phyloP scores from a whole-genome alignment of 2,888 invertebrate genomes.

The Platypus cylindrus region DNA sequence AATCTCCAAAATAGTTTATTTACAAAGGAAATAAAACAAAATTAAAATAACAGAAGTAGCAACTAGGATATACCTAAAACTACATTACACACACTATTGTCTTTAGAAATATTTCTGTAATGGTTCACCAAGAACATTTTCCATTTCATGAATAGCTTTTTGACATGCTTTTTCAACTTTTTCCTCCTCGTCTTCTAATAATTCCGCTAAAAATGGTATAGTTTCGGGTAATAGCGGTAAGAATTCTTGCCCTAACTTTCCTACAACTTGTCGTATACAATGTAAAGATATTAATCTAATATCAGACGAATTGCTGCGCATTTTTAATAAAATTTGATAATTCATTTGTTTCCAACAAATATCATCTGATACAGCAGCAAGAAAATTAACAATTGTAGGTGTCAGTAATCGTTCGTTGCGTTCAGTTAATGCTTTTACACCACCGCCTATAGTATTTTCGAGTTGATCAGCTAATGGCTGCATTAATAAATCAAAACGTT shows the following conservation, averaged over 20 bases:
- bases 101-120: constrained; percentile 75
- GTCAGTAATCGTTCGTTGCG: constrained; percentile 50
- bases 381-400: constrained; percentile 73
- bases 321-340: constrained; percentile 81
- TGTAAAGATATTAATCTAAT: constrained; percentile 62
- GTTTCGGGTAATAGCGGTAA: constrained; percentile 82
- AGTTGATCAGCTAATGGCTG: constrained; percentile 82
- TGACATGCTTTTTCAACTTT: constrained; percentile 70
- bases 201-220: constrained; percentile 84
- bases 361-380: constrained; percentile 72
- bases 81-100: constrained; percentile 7
- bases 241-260: constrained; percentile 79
- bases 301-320: constrained; percentile 59
- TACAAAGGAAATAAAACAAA: too few relatives aligned
- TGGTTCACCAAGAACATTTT: constrained; percentile 78
- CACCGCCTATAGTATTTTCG: constrained; percentile 56
- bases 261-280: constrained; percentile 64
- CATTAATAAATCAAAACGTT: constrained; percentile 72
- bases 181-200: constrained; percentile 81
- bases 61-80: too few relatives aligned
- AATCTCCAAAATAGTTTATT: too few relatives aligned
- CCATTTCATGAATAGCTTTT: constrained; percentile 69
- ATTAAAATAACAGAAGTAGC: too few relatives aligned
- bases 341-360: constrained; percentile 81
- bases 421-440: constrained; percentile 44